These are phyloP conservation scores for Macquaria australasica DNA, from an alignment of 2,113 vertebrate species.

Conservation along the genomic window DNA sequence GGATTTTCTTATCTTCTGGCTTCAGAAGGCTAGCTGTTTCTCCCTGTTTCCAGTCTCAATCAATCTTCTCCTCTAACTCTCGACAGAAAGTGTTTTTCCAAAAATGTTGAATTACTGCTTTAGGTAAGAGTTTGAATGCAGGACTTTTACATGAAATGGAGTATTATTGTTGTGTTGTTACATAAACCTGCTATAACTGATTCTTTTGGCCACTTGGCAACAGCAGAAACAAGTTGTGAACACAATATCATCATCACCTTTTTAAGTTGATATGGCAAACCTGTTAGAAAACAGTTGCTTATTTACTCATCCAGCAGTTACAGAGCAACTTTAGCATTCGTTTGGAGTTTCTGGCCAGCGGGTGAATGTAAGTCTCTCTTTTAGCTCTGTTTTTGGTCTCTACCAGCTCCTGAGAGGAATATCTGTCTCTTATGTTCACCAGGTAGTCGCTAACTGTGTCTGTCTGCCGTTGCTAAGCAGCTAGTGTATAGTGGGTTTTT, in stretches of 20 bases:
- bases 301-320: neutral
- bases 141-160: neutral
- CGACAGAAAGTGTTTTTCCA: neutral
- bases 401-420: neutral
- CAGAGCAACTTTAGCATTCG: neutral
- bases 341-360: neutral
- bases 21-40: neutral
- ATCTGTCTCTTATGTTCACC: neutral
- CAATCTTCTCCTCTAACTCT: neutral
- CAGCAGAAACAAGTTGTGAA: too few relatives aligned
- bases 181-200: neutral
- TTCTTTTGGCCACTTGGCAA: neutral
- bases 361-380: neutral
- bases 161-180: neutral
- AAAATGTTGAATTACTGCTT: neutral
- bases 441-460: neutral
- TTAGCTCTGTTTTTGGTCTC: neutral
- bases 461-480: too few relatives aligned
- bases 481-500: too few relatives aligned
- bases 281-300: neutral
- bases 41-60: neutral
- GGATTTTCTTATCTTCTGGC: neutral
- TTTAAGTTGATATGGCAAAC: neutral
- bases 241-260: neutral
- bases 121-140: neutral